Base-by-base conservation (phyloP, 23 tunicate species). In the Oikopleura dioica region DNA sequence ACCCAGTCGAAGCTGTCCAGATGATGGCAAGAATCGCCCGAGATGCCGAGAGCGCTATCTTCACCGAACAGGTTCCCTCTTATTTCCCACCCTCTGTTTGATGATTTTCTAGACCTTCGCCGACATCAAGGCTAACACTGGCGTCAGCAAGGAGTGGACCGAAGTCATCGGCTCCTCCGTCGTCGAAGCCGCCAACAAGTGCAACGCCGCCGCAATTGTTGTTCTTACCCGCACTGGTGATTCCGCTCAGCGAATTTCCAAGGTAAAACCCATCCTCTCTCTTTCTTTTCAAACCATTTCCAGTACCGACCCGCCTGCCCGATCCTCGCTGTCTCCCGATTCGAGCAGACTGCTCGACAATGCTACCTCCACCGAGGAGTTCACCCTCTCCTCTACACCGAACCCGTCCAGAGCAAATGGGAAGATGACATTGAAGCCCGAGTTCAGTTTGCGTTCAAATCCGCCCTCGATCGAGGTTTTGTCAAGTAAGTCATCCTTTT, bases 371-470 rank as follows among this genome's bases (percentile, higher is more conserved):
- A 84, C 85, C 68, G 97, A 36, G 92, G 92, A 12, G 80, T 86
- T 80, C 85, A 84, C 69, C 97, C 97, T n/a, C 36, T 83, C 38
- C 50, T 91, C 34, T 91, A 72, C 82, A 44, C 55, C 21, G 55
- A 44, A 9, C 16, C 9, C 21, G 55, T 44, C 55, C 16, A 9
- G 9, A 21, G 21, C 16, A 9, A 44, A n/a, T 91, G 97, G 97
- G 84, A 86, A 24, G 97, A 91, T 78, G 97, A 91, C 79, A 89
- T 91, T 26, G 97, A 91, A 37, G 87, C 80, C 28, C 81, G 97
- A 30, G 92, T 91, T n/a, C 59, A 91, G 76, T 91, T 85, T 69
- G 97, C 97, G 29, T 76, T 91, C 58, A 81, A 82, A 32, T 81
- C 82, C 35, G 97, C 87, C 36, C 78, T 78, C 67, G 78, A 59